A percentile compares a stretch with the other conserved stretches of the same genome.
These are phyloP conservation scores for Pristionchus exspectatus DNA, from an alignment of 2,888 invertebrate genomes.

Conservation along the genomic window DNA sequence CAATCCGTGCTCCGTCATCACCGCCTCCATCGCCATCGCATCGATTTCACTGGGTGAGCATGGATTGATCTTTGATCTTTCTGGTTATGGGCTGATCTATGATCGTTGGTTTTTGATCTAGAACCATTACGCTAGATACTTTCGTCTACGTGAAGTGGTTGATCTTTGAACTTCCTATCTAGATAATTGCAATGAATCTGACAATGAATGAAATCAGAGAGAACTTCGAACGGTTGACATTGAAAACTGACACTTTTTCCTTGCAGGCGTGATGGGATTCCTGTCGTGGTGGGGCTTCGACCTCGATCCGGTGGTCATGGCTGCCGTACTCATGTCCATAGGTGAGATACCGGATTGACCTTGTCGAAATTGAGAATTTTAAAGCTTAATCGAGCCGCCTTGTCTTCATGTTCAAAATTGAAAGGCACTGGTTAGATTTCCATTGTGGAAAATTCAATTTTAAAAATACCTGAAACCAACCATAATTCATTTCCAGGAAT, in stretches of 20 bases:
- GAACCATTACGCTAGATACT: no score
- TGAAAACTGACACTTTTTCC: no score
- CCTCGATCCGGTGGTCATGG: conserved; percentile 77
- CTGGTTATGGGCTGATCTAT: background rate
- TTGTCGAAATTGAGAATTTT: background rate
- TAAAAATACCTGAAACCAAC: background rate
- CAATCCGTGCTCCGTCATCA: conserved; percentile 72
- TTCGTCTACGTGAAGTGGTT: no score
- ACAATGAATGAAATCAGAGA: no score
- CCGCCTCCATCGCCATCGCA: conserved; percentile 74
- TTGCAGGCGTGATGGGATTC: conserved; percentile 76
- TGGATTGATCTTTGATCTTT: background rate
- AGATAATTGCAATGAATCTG: no score
- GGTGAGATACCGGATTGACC: conserved; percentile 21
- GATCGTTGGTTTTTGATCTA: background rate
- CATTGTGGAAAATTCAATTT: no score
- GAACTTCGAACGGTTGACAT: no score
- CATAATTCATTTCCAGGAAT: conserved; percentile 59
- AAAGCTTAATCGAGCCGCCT: background rate
- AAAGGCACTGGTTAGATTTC: no score
- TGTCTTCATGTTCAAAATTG: background rate
- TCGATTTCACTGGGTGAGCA: conserved; percentile 72
- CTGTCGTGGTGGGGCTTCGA: conserved; percentile 77
- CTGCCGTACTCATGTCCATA: conserved; percentile 77
- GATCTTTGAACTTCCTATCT: conserved; percentile 26